Conservation (phyloP, 1,140 invertebrate species). For the Cryptotermes secundus region DNA sequence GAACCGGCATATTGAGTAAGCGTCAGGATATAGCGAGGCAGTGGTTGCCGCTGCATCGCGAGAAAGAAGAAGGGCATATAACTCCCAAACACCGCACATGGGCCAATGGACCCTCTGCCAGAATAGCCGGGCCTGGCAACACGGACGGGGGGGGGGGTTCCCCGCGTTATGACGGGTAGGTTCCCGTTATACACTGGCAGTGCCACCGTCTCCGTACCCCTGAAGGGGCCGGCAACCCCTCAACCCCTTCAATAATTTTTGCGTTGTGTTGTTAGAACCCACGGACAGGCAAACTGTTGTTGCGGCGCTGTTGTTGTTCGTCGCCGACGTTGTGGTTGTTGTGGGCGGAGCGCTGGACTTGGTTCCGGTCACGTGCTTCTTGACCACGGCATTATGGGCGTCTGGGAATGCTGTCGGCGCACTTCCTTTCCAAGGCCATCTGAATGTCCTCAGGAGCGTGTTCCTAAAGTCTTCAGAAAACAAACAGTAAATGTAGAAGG, state of each 20-base stretch:
- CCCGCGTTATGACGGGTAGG: too few relatives aligned
- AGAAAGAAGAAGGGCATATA: too few relatives aligned
- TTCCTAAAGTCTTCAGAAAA: conserved; percentile 75
- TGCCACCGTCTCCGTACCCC: background rate
- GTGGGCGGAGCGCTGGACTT: background rate
- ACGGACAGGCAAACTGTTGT: background rate
- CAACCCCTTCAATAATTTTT: conserved; percentile 2
- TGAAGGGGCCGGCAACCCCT: background rate
- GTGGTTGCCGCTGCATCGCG: too few relatives aligned
- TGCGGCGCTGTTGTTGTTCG: background rate
- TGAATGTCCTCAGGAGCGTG: conserved; percentile 65
- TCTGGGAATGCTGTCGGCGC: background rate
- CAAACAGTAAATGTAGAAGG: conserved; percentile 77
- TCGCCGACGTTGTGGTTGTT: background rate
- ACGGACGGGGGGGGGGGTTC: too few relatives aligned
- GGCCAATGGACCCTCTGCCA: too few relatives aligned
- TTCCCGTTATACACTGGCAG: background rate
- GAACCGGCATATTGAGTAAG: too few relatives aligned
- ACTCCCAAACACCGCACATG: too few relatives aligned
- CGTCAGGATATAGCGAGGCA: too few relatives aligned
- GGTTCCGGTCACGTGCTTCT: background rate
- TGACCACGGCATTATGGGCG: background rate
- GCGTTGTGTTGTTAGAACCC: background rate
- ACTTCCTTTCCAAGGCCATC: conserved; percentile 53
- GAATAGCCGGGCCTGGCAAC: too few relatives aligned